phyloP scores from a whole-genome alignment of 1,140 invertebrate species.

The Leptopilina boulardi region DNA sequence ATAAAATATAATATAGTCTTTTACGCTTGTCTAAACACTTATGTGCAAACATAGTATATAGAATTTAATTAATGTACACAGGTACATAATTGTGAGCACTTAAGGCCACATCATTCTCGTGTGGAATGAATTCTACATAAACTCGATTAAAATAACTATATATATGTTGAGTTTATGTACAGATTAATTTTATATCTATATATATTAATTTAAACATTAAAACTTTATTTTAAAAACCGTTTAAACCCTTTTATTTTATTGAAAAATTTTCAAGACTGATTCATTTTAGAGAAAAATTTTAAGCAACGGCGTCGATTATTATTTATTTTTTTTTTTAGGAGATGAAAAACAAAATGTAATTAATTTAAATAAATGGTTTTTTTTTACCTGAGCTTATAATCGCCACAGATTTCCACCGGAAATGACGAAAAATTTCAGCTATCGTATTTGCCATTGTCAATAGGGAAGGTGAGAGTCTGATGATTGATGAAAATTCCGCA shows the following conservation, averaged over 20 bases:
- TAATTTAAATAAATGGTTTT: background rate
- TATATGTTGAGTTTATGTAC: background rate
- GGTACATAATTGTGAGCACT: slow-evolving; percentile 5
- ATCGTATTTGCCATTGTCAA: slow-evolving; percentile 67
- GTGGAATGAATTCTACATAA: background rate
- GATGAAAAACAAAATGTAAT: too few species aligned
- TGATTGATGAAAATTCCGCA: slow-evolving; percentile 63
- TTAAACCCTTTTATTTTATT: too few species aligned
- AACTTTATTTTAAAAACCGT: too few species aligned
- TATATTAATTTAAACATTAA: too few species aligned
- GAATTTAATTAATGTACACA: slow-evolving; percentile 8
- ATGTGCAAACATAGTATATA: slow-evolving; percentile 1
- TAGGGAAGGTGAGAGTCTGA: slow-evolving; percentile 70
- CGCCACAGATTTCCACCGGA: slow-evolving; percentile 70
- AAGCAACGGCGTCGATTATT: too few species aligned
- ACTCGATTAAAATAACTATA: slow-evolving; percentile 34
- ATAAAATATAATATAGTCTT: slow-evolving; percentile 9
- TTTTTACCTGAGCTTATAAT: slow-evolving; percentile 69
- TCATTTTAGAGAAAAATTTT: slow-evolving; percentile 10
- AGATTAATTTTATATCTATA: slow-evolving; percentile 33
- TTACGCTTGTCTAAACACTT: slow-evolving; percentile 9
- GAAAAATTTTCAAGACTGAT: too few species aligned
- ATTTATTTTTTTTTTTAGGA: too few species aligned
- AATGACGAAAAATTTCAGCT: slow-evolving; percentile 68
- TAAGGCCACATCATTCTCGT: background rate